Base-by-base conservation (phyloP, 2,888 invertebrate genomes). In the Antitype chi region DNA sequence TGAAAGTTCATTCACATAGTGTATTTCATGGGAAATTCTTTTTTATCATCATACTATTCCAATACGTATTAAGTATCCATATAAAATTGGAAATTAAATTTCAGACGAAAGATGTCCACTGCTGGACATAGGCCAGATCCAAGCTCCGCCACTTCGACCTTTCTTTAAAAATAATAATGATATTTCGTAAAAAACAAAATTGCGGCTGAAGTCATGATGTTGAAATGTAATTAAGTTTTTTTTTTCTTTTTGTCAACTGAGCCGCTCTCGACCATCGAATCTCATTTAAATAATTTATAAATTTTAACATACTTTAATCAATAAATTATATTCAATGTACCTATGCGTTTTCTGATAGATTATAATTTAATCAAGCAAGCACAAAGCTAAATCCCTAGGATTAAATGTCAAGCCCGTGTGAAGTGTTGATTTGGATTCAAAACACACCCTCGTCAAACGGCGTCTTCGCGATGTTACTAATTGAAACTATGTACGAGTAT, bases 361-460 rank as follows among this genome's bases (percentile, higher is more conserved):
- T 25, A 60, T 80, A 70, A 80, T 80, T 74, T 80, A 55, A 80
- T 75, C 66, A 75, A 70, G 28, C 32, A 32, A 28, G 70, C 5
- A 62, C 76, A 70, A 72, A 69, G 70, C 74, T 62, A 71, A 80
- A 84, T 84, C 71, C 38, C 60, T 68, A 71, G 67, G 62, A 80
- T 80, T 76, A 71, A 59, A 80, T 73, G 70, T 80, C 76, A 47
- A 80, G 79, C 81, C 77, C 67, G 66, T 72, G 59, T 78, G 80
- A 74, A 76, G 78, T 74, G 74, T 81, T 85, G 77, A 85, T 86
- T 70, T 87, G 81, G 74, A 85, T 85, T 74, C 80, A 82, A 82
- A 87, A 87, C 70, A 86, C 66, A 93, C 93, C 93, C 91, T 92
- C 87, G 88, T 93, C 93, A 92, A 84, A 75, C 59, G 59, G 66